These are phyloP conservation scores for Sebastes schlegelii DNA, from an alignment of 2,113 vertebrate genomes.

Conservation along the genomic window DNA sequence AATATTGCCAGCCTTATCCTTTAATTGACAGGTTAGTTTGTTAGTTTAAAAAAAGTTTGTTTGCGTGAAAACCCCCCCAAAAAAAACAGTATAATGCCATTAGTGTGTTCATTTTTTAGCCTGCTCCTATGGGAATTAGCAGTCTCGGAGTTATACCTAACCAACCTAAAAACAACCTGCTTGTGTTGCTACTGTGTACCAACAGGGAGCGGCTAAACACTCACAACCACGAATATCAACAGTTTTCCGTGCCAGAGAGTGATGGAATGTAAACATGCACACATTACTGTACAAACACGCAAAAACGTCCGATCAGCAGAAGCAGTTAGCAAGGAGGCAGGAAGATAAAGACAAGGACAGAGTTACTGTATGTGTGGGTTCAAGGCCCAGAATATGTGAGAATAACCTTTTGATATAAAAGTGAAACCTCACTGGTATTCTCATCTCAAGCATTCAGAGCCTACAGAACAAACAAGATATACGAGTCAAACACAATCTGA, in stretches of 20 bases:
- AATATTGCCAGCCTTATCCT: background rate
- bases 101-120: background rate
- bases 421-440: background rate
- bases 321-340: background rate
- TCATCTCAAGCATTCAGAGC: background rate
- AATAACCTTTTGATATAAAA: background rate
- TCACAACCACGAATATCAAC: conserved; percentile 25
- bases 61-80: background rate
- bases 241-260: conserved; percentile 2
- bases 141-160: background rate
- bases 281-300: conserved; percentile 23
- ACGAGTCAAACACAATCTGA: conserved; percentile 28
- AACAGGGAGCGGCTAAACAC: conserved; percentile 1
- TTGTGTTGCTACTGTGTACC: conserved; percentile 11
- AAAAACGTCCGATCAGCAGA: conserved; percentile 10
- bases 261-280: conserved; percentile 43
- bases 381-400: background rate
- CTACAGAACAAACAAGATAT: conserved; percentile 30
- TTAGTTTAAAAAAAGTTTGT: background rate
- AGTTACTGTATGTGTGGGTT: background rate
- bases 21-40: background rate
- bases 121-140: background rate
- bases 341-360: background rate
- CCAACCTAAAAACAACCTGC: background rate
- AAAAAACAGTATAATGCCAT: background rate